A percentile compares a stretch with the other conserved stretches of the same genome.
phyloP scores from a whole-genome alignment of 2,797 vertebrate genomes.

The Phoeniculus purpureus region DNA sequence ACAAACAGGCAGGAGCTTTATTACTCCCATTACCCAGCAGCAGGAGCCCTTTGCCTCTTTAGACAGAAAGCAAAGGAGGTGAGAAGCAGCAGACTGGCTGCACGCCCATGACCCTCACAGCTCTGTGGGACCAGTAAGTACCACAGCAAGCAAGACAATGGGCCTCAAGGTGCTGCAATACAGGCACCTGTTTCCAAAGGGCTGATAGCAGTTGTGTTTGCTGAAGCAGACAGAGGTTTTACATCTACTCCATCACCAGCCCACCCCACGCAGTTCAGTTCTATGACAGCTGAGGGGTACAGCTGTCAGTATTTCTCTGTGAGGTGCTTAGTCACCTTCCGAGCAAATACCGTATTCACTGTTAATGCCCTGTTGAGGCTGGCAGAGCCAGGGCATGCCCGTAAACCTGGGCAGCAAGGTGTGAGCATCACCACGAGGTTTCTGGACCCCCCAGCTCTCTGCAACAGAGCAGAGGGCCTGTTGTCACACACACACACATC shows the following conservation, averaged over 20 bases:
- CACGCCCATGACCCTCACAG: rapidly evolving
- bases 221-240: not conserved
- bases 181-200: rapidly evolving
- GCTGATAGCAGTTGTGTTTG: not conserved
- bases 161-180: rapidly evolving
- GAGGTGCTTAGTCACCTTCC: not conserved
- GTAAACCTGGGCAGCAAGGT: not conserved
- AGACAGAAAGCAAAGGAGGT: not conserved
- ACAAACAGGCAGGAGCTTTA: not conserved
- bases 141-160: not conserved
- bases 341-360: not conserved
- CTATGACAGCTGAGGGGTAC: not conserved
- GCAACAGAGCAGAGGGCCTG: not conserved
- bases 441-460: not conserved
- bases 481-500: too few relatives aligned
- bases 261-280: rapidly evolving
- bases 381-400: not conserved
- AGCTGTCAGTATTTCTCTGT: not conserved
- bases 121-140: rapidly evolving
- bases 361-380: not conserved
- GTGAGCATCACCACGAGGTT: not conserved
- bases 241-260: not conserved
- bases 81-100: not conserved
- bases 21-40: rapidly evolving
- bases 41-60: not conserved